Percentiles rank a stretch among this genome's conserved stretches.
phyloP scores from a whole-genome alignment of 2,797 vertebrate genomes.

The Borostomias antarcticus region DNA sequence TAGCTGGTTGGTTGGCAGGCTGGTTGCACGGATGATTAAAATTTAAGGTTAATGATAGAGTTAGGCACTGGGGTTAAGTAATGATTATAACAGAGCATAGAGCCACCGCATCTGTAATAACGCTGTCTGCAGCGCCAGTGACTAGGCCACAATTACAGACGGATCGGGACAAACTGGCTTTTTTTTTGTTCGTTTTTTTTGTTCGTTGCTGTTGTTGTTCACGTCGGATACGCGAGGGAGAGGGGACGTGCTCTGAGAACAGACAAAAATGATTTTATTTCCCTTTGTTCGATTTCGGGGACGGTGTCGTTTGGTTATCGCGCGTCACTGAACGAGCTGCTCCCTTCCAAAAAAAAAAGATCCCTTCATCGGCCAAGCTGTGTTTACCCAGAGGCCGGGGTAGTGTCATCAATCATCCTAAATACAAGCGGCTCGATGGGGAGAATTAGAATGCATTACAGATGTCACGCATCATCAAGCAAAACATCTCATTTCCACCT shows the following conservation, averaged over 20 bases:
- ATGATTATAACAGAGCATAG: constrained; percentile 68
- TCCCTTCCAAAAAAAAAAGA: constrained; percentile 53
- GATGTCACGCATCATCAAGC: constrained; percentile 78
- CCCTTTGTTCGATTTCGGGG: constrained; percentile 24
- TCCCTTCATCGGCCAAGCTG: constrained; percentile 73
- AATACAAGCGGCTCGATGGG: constrained; percentile 75
- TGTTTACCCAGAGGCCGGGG: constrained; percentile 75
- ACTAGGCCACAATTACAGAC: constrained; percentile 72
- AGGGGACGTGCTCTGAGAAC: not conserved
- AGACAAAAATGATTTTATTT: not conserved
- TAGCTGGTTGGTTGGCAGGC: constrained; percentile 31
- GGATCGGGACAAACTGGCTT: too few species aligned
- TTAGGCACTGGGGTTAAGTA: constrained; percentile 71
- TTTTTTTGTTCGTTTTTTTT: too few species aligned
- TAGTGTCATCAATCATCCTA: constrained; percentile 79
- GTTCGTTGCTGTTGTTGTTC: too few species aligned
- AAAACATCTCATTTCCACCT: constrained; percentile 78
- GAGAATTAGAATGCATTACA: constrained; percentile 79
- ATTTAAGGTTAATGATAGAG: constrained; percentile 73
- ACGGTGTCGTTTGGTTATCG: constrained; percentile 46
- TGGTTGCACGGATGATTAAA: constrained; percentile 71
- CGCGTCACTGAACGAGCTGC: constrained; percentile 39
- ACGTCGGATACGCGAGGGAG: too few species aligned
- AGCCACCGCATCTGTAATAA: constrained; percentile 73
- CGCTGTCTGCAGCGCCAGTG: constrained; percentile 69